phyloP scores from a whole-genome alignment of 2,113 vertebrate species.

The Datnioides undecimradiatus region DNA sequence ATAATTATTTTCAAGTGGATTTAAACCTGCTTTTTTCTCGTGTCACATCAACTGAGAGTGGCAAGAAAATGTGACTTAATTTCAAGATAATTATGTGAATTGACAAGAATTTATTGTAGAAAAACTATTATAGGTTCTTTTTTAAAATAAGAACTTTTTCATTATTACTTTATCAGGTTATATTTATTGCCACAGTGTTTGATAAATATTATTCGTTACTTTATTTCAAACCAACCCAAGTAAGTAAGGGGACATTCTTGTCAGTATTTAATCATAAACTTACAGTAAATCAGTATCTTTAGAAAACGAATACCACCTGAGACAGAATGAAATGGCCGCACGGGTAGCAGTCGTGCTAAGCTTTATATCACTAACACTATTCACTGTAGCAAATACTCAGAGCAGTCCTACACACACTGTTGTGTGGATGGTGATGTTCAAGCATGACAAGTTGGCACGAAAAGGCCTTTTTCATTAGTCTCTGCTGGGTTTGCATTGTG shows the following conservation, averaged over 20 bases:
- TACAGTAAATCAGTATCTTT: not conserved
- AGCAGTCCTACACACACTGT: not conserved
- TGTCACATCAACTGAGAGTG: too few relatives aligned
- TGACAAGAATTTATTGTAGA: too few relatives aligned
- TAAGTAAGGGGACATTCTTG: not conserved
- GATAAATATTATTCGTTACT: not conserved
- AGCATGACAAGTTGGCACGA: slow-evolving; percentile 38
- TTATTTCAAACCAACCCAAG: not conserved
- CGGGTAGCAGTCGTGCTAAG: slow-evolving; percentile 27
- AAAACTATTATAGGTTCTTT: too few relatives aligned
- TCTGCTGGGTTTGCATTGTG: slow-evolving; percentile 16
- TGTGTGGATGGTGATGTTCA: slow-evolving; percentile 23
- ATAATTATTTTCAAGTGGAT: too few relatives aligned
- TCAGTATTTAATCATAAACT: not conserved
- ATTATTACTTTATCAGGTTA: not conserved
- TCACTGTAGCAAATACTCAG: slow-evolving; percentile 9
- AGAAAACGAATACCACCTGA: not conserved
- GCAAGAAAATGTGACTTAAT: too few relatives aligned
- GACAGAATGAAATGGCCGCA: slow-evolving; percentile 48
- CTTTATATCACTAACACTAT: slow-evolving; percentile 49
- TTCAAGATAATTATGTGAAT: not conserved
- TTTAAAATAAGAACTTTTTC: not conserved
- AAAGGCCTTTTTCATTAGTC: slow-evolving; percentile 37
- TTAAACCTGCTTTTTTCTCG: too few relatives aligned
- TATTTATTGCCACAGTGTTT: not conserved